Evolutionary conservation across 64 coral and sea anemone species (phyloP).

Genomic region (Trachythela sp.): DNA sequence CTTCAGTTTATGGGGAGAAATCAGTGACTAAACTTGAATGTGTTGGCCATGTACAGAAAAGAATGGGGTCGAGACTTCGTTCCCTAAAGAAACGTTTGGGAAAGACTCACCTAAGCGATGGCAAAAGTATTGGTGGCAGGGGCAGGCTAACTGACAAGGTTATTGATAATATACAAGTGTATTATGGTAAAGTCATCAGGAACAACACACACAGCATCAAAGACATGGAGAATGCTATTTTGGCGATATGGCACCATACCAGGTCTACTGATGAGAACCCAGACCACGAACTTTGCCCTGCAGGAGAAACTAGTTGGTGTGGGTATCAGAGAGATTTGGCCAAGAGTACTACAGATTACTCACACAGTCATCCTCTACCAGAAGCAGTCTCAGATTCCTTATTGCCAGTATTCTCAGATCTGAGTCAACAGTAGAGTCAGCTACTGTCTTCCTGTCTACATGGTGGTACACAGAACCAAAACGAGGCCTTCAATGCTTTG

Average conservation of each 20-base stretch:
- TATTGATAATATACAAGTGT: conserved; percentile 49
- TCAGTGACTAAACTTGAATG: no score
- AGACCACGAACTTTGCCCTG: conserved; percentile 41
- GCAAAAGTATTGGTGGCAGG: conserved; percentile 44
- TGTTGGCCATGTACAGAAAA: no score
- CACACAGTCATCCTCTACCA: conserved; percentile 32
- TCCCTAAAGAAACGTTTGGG: conserved; percentile 34
- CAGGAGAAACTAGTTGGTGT: conserved; percentile 47
- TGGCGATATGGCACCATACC: conserved; percentile 47
- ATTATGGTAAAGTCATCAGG: conserved; percentile 57
- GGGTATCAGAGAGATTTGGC: conserved; percentile 46
- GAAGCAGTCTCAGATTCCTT: conserved; percentile 3
- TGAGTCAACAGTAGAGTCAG: conserved; percentile 37
- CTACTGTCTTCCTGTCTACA: conserved; percentile 56
- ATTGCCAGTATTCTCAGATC: conserved; percentile 19
- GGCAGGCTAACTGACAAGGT: no score
- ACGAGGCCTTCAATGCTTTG: no score
- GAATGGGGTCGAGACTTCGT: conserved; percentile 41
- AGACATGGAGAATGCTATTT: no score
- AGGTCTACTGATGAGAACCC: conserved; percentile 35
- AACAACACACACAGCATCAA: conserved; percentile 45
- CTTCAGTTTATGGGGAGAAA: no score
- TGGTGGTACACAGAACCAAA: conserved; percentile 72
- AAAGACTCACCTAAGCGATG: conserved; percentile 17
- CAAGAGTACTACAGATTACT: conserved; percentile 40